Evolutionary conservation across 2,113 vertebrate species (phyloP).

Genomic region (Mus pahari): DNA sequence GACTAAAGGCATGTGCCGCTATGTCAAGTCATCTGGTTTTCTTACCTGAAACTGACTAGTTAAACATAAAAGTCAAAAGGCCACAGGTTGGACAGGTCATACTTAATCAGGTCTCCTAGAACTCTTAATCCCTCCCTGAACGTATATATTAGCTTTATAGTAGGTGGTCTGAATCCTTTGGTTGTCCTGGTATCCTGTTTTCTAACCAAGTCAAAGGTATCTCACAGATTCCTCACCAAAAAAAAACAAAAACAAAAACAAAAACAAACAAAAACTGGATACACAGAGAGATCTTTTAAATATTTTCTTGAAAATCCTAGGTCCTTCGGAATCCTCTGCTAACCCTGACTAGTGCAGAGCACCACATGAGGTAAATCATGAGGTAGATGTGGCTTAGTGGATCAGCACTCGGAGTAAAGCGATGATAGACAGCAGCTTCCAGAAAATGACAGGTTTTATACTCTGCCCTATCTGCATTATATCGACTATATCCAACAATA

Average conservation of each 20-base stretch:
- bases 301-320: neutral
- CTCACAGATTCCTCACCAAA: neutral
- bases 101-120: neutral
- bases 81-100: neutral
- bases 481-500: neutral
- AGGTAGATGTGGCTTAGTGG: neutral
- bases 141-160: neutral
- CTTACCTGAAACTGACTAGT: neutral
- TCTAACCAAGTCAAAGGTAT: neutral
- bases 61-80: neutral
- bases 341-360: neutral
- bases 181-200: neutral
- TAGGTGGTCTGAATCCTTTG: neutral
- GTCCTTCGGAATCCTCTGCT: neutral
- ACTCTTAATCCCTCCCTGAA: neutral
- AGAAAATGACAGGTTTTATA: neutral
- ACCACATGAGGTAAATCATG: neutral
- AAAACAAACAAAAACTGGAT: neutral
- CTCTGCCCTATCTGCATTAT: neutral
- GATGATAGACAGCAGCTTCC: neutral
- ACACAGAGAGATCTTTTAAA: neutral
- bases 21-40: neutral
- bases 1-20: neutral
- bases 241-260: too few relatives aligned
- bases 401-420: neutral